These are phyloP conservation scores for Actinemys pallida DNA, from an alignment of 2,113 vertebrate genomes.

Conservation along the genomic window DNA sequence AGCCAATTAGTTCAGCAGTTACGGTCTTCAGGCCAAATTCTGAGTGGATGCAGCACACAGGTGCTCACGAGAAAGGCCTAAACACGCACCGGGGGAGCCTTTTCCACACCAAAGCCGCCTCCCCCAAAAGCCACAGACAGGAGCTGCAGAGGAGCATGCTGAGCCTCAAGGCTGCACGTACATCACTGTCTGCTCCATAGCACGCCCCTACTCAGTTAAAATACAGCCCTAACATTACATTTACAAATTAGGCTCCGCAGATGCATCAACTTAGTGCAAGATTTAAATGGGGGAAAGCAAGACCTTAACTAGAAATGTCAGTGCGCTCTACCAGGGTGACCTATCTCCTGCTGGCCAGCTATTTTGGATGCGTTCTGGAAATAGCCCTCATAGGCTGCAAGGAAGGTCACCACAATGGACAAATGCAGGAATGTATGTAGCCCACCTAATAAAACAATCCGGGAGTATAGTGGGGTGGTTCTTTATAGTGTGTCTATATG, in stretches of 20 bases:
- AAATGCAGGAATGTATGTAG: background rate
- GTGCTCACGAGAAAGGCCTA: rapidly evolving
- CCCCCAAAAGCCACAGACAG: background rate
- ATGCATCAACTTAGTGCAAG: rapidly evolving
- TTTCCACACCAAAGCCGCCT: background rate
- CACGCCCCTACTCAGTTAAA: background rate
- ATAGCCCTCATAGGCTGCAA: background rate
- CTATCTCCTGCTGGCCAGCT: background rate
- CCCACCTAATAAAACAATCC: background rate
- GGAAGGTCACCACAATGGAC: background rate
- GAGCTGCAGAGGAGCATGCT: background rate
- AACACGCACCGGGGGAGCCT: rapidly evolving
- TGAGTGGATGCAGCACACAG: background rate
- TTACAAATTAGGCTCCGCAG: background rate
- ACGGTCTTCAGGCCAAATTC: background rate
- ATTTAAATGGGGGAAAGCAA: background rate
- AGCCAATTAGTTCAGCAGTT: rapidly evolving
- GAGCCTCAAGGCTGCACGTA: background rate
- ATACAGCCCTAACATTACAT: rapidly evolving
- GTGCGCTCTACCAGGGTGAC: background rate
- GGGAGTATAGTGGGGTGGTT: background rate
- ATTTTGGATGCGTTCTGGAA: background rate
- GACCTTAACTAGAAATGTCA: background rate
- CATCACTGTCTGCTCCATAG: background rate
- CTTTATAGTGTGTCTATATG: background rate